Conservation (phyloP, 2,888 invertebrate genomes). For the Melipona bicolor region DNA sequence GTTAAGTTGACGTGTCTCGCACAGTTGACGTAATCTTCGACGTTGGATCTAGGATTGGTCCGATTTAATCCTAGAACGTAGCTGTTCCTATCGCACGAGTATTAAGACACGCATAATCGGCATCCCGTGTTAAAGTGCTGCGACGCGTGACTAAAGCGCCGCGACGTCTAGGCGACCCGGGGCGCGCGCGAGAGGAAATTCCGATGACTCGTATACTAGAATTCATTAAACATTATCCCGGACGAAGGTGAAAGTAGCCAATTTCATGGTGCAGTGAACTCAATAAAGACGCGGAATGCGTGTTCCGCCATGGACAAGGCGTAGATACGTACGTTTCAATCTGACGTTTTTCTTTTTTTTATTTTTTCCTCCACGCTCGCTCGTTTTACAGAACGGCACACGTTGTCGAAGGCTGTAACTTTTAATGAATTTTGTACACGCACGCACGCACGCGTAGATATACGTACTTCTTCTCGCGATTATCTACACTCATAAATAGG, state of each 20-base stretch:
- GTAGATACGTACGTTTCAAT: slow-evolving; percentile 4
- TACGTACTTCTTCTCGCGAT: slow-evolving; percentile 1
- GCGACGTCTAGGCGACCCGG: slow-evolving; percentile 25
- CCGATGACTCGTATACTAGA: slow-evolving; percentile 60
- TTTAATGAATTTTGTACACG: slow-evolving; percentile 10
- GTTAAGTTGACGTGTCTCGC: not conserved
- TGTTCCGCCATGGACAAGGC: slow-evolving; percentile 25
- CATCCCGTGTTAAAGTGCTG: slow-evolving; percentile 32
- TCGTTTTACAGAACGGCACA: slow-evolving; percentile 35
- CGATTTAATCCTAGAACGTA: not conserved
- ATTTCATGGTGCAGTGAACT: slow-evolving; percentile 71
- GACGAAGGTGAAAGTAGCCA: slow-evolving; percentile 69
- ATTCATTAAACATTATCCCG: slow-evolving; percentile 67
- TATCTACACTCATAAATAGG: not conserved
- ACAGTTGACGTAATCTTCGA: not conserved
- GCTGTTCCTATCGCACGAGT: not conserved
- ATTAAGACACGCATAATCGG: slow-evolving; percentile 41
- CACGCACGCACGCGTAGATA: not conserved
- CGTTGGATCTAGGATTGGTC: not conserved
- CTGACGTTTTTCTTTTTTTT: not conserved
- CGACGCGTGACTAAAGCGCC: slow-evolving; percentile 50
- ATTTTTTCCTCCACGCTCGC: not conserved
- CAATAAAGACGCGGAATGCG: slow-evolving; percentile 64
- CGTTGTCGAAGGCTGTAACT: slow-evolving; percentile 23
- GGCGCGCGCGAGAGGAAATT: slow-evolving; percentile 43